Evolutionary conservation across 2,113 vertebrate species (phyloP).

Genomic region (Lasiurus cinereus): DNA sequence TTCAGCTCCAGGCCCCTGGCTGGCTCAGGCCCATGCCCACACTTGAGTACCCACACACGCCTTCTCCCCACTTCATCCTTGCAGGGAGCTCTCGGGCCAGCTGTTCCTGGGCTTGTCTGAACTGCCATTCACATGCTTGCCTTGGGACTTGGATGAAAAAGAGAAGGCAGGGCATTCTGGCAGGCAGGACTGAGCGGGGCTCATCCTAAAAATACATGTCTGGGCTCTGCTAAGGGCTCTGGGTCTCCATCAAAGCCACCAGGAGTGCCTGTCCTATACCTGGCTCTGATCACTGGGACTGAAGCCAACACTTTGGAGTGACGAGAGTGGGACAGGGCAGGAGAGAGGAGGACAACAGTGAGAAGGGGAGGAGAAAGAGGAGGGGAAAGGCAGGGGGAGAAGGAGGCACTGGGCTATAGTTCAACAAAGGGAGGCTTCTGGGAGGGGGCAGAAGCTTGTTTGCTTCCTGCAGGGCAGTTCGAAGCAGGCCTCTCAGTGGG

Average conservation of each 20-base stretch:
- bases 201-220: conserved; percentile 53
- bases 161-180: background rate
- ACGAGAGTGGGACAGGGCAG: background rate
- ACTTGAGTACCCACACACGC: too few relatives aligned
- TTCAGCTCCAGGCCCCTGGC: background rate
- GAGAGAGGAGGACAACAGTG: background rate
- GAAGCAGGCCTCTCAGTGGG: background rate
- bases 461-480: background rate
- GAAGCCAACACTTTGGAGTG: background rate
- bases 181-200: background rate
- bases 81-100: background rate
- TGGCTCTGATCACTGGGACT: background rate
- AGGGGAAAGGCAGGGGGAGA: background rate
- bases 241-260: background rate
- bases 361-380: background rate
- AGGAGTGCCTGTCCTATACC: background rate
- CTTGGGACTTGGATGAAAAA: conserved; percentile 4
- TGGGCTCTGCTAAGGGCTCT: conserved; percentile 2
- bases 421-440: background rate
- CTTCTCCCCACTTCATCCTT: background rate
- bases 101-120: conserved; percentile 47
- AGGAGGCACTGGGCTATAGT: background rate
- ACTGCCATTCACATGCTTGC: background rate
- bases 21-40: background rate
- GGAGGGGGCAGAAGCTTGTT: background rate